Percentiles rank a stretch among this genome's conserved stretches.
Evolutionary conservation across 2,888 invertebrate species (phyloP).

Genomic region (Lycia hirtaria): DNA sequence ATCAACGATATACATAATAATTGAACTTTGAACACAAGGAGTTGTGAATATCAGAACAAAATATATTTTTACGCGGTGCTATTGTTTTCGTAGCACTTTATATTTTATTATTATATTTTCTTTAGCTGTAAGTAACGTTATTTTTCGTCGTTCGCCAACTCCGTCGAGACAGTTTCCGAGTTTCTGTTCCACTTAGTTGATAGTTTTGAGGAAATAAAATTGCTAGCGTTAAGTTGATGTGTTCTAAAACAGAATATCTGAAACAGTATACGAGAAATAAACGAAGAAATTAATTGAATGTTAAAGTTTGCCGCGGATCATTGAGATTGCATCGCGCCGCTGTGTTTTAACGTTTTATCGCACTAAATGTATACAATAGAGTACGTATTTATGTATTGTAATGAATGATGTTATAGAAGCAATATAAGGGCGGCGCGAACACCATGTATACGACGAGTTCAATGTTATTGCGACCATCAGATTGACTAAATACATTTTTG

Average conservation of each 20-base stretch:
- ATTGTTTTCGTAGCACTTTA: constrained; percentile 69
- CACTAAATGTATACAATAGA: constrained; percentile 55
- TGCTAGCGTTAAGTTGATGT: constrained; percentile 79
- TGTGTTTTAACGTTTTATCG: constrained; percentile 44
- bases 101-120: constrained; percentile 55
- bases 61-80: constrained; percentile 72
- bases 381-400: constrained; percentile 51
- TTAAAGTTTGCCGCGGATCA: constrained; percentile 66
- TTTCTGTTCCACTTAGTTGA: constrained; percentile 61
- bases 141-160: constrained; percentile 51
- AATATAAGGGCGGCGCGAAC: constrained; percentile 67
- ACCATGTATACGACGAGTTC: constrained; percentile 83
- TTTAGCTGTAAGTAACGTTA: constrained; percentile 51
- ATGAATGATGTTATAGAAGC: constrained; percentile 48
- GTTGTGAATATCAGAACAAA: constrained; percentile 72
- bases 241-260: constrained; percentile 84
- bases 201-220: constrained; percentile 64
- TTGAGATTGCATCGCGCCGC: constrained; percentile 64
- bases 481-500: constrained; percentile 84
- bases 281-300: constrained; percentile 66
- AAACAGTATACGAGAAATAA: constrained; percentile 81
- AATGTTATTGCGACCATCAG: constrained; percentile 83
- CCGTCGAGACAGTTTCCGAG: constrained; percentile 41
- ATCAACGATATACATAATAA: constrained; percentile 31
- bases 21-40: constrained; percentile 47